Evolutionary conservation across 64 coral and sea anemone genomes (phyloP).

Genomic region (Montipora capricornis): DNA sequence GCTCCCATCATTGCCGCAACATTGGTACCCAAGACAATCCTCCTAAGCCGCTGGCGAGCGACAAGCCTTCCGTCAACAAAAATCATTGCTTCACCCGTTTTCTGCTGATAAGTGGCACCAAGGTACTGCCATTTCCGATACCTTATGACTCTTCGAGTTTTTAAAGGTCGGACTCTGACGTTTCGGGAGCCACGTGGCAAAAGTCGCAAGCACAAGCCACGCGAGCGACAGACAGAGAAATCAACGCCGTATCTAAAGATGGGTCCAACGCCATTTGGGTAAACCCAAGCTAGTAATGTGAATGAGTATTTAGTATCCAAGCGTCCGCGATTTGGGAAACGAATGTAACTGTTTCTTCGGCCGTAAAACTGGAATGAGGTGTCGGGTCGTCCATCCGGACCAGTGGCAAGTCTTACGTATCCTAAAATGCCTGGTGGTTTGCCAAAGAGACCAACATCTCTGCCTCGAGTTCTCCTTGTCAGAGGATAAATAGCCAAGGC

Average conservation of each 20-base stretch:
- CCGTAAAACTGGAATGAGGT: conserved; percentile 34
- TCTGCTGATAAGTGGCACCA: conserved; percentile 7
- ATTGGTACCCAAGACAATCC: conserved; percentile 19
- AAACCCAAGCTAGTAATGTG: conserved; percentile 44
- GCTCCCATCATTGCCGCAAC: conserved; percentile 26
- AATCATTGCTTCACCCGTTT: conserved; percentile 23
- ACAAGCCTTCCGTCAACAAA: conserved; percentile 35
- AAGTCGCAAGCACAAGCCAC: conserved; percentile 5
- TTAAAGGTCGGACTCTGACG: not conserved
- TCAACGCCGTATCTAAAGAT: conserved; percentile 58
- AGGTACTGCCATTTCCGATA: conserved; percentile 38
- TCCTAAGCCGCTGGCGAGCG: conserved; percentile 16
- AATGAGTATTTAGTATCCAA: conserved; percentile 15
- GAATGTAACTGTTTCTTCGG: conserved; percentile 33
- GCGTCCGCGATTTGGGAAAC: conserved; percentile 33
- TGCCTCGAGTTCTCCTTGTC: not conserved
- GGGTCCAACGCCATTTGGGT: conserved; percentile 37
- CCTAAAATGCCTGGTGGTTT: conserved; percentile 35
- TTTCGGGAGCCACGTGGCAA: conserved; percentile 10
- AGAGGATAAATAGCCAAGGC: conserved; percentile 49
- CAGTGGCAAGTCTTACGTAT: not conserved
- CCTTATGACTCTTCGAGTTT: not conserved
- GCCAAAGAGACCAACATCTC: conserved; percentile 33
- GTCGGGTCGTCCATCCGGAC: conserved; percentile 25
- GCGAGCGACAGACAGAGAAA: conserved; percentile 14